Evolutionary conservation across 2,888 invertebrate genomes (phyloP).

Genomic region (Amblyjoppa fuscipennis): DNA sequence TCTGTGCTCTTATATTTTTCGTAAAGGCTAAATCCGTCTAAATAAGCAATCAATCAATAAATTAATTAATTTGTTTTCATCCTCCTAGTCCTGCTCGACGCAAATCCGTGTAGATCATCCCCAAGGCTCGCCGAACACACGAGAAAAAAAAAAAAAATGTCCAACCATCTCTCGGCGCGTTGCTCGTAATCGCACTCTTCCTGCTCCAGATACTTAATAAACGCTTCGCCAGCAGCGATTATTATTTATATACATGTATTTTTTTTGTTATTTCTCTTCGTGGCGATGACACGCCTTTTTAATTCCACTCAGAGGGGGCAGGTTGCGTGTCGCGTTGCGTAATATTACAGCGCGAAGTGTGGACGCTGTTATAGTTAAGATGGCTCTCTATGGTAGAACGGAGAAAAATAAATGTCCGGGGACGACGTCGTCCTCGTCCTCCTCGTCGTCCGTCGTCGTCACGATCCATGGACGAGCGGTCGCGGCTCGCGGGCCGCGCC

Average conservation of each 20-base stretch:
- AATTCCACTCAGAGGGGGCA: constrained; percentile 23
- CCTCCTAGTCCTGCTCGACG: not conserved
- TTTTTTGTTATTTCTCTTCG: constrained; percentile 19
- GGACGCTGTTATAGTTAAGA: constrained; percentile 1
- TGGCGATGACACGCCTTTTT: constrained; percentile 5
- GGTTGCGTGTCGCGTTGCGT: constrained; percentile 51
- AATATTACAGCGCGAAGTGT: constrained; percentile 47
- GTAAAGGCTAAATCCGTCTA: not conserved
- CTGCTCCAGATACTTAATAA: constrained; percentile 55
- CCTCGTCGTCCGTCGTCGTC: constrained; percentile 50
- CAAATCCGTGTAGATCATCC: not conserved
- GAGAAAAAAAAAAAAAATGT: constrained; percentile 26
- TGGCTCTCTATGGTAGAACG: constrained; percentile 2
- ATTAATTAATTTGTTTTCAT: not conserved
- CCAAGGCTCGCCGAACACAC: not conserved
- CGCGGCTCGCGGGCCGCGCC: constrained; percentile 60
- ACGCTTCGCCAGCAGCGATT: constrained; percentile 13
- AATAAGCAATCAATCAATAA: not conserved
- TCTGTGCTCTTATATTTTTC: not conserved
- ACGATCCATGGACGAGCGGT: constrained; percentile 66
- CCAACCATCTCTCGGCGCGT: constrained; percentile 26
- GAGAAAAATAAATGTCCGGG: constrained; percentile 46
- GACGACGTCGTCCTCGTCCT: constrained; percentile 17
- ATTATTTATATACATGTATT: constrained; percentile 1
- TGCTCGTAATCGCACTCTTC: constrained; percentile 55